Percentiles rank a stretch among this genome's conserved stretches.
phyloP scores from a whole-genome alignment of 1,140 invertebrate species.

The Papilio aristodemus region DNA sequence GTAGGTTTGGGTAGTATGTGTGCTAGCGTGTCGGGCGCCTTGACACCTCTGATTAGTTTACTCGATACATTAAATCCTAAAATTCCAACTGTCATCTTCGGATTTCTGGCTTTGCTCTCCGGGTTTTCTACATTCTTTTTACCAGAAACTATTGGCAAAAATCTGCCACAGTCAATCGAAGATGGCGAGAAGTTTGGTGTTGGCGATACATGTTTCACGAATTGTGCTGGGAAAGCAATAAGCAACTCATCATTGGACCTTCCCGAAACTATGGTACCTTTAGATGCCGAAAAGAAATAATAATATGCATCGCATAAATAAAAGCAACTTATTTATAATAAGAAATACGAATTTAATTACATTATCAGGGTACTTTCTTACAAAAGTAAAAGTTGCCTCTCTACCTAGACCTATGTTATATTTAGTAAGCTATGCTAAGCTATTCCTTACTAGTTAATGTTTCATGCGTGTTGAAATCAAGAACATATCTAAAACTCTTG shows the following conservation, averaged over 20 bases:
- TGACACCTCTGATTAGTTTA: conserved; percentile 88
- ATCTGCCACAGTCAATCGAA: conserved; percentile 89
- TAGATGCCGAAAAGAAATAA: conserved; percentile 64
- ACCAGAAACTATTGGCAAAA: conserved; percentile 90
- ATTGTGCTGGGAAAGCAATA: conserved; percentile 89
- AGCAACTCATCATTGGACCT: conserved; percentile 81
- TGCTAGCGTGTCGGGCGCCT: conserved; percentile 91
- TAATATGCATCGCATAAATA: conserved; percentile 31
- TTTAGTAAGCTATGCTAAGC: not conserved
- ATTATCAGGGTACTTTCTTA: conserved; percentile 4
- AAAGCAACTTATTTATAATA: not conserved
- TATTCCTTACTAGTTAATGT: too few species aligned
- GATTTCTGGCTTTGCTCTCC: conserved; percentile 86
- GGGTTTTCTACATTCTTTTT: conserved; percentile 88
- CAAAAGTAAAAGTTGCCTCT: conserved; percentile 4
- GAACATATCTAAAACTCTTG: not conserved
- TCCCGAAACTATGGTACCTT: conserved; percentile 71
- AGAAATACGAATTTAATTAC: conserved; percentile 8
- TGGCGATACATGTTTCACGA: conserved; percentile 90
- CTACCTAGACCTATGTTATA: not conserved
- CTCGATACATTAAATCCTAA: conserved; percentile 84
- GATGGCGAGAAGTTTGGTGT: conserved; percentile 93
- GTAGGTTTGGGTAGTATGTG: conserved; percentile 92
- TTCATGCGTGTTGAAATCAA: not conserved
- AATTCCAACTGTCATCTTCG: conserved; percentile 88